A percentile compares a stretch with the other conserved stretches of the same genome.
Evolutionary conservation across 2,113 vertebrate species (phyloP).

Genomic region (Pituophis catenifer): DNA sequence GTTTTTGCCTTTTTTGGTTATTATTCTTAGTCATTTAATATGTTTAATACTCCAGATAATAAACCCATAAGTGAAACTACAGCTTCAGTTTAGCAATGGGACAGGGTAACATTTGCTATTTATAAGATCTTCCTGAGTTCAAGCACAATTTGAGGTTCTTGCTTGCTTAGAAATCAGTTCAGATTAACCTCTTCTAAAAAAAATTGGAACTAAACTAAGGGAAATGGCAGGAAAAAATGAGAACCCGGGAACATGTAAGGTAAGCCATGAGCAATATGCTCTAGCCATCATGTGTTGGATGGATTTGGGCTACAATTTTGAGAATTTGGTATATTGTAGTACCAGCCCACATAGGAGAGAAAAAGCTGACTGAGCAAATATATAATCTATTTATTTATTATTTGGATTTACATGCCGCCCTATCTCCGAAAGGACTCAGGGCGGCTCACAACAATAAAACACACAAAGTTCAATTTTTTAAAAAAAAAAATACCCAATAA

Average conservation of each 20-base stretch:
- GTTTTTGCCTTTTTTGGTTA: not conserved
- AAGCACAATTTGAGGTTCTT: not conserved
- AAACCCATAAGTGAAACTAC: not conserved
- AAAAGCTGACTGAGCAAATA: not conserved
- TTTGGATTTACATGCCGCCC: too few relatives aligned
- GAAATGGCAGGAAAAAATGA: not conserved
- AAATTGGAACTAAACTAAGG: not conserved
- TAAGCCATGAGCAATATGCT: not conserved
- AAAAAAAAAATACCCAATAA: too few relatives aligned
- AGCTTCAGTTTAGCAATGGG: not conserved
- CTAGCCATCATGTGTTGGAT: not conserved
- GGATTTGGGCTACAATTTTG: not conserved
- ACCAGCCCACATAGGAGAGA: not conserved
- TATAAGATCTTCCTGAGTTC: not conserved
- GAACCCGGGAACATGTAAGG: not conserved
- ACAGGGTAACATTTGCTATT: not conserved
- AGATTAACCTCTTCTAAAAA: not conserved
- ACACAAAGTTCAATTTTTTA: too few relatives aligned
- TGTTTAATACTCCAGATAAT: not conserved
- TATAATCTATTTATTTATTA: not conserved
- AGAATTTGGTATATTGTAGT: not conserved
- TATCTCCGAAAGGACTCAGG: too few relatives aligned
- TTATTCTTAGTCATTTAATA: not conserved
- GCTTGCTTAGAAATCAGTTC: not conserved
- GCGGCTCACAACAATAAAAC: too few relatives aligned